Conservation (phyloP, 2,888 invertebrate species). For the Ophonus ardosiacus region DNA sequence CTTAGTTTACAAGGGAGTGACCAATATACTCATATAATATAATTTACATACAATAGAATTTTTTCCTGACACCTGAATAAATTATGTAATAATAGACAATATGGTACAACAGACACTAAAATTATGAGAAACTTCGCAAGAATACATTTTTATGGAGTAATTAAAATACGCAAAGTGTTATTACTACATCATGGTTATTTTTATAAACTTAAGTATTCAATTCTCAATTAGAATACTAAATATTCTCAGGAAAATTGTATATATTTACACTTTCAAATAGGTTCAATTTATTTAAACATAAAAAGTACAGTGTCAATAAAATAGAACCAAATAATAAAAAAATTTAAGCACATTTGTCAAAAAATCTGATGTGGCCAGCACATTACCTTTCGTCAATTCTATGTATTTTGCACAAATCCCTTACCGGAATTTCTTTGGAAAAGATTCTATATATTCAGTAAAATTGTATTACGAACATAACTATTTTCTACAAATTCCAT, state of each 20-base stretch:
- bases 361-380: no score
- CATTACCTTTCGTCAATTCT: no score
- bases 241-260: not conserved
- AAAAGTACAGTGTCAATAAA: no score
- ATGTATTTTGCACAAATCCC: no score
- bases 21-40: not conserved
- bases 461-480: no score
- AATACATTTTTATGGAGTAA: not conserved
- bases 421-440: no score
- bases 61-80: not conserved
- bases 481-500: no score
- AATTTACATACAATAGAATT: slow-evolving; percentile 10
- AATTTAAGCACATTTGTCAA: no score
- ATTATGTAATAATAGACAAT: not conserved
- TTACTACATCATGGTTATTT: not conserved
- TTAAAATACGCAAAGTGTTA: not conserved
- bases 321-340: no score
- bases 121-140: slow-evolving; percentile 16
- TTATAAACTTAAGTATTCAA: slow-evolving; percentile 1
- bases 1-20: not conserved
- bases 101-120: not conserved
- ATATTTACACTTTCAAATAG: no score
- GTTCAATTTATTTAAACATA: no score
- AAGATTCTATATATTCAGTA: no score
- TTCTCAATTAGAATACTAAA: not conserved